Base-by-base conservation (phyloP, 2,113 vertebrate genomes). In the Silurus asotus region DNA sequence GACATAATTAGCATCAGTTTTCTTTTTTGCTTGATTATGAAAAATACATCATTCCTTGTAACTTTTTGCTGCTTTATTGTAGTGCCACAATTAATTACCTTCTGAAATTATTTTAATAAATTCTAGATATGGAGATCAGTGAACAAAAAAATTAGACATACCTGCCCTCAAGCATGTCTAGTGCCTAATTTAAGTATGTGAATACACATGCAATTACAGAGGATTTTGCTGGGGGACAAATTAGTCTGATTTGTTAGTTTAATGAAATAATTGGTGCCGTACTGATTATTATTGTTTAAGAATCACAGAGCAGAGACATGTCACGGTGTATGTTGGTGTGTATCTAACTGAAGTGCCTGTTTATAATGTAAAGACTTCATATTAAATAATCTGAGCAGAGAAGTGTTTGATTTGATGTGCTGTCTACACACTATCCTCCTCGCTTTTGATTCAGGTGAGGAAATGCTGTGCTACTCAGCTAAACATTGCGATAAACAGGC, bases 151-250 rank as follows among this genome's bases (percentile, higher is more conserved):
- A 85, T 69, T 58, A 85, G 49, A 85, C 62, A 69, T 69, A 78
- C 59, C 75, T 85, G 28, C 84, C 75, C 28, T 80, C 28, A 69
- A 77, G 75, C 75, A 69, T 19, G 49, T 56, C 62, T 48, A 48
- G 62, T 85, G 62, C 53, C 79, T 28, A 79, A 58, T 85, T 58
- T 85, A n/a, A 85, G 23, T 25, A 58, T 65, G 51, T 69, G 19
- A 55, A 85, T 56, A 69, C 13, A 53, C 84, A 37, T 67, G 59
- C 49, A 79, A 56, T 85, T 79, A 78, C 74, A 85, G 61, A 84
- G 5, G 51, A 9, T 58, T 67, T 69, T 78, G 62, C 62, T 85
- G 51, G 62, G 79, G 76, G 75, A 69, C 75, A 85, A 85, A 79
- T 79, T 7, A 85, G 69, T 48, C 51, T 20, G 61, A 85, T 45